Evolutionary conservation across 2,888 invertebrate genomes (phyloP), one percentile per base, ranked within the genome.

Genomic region (Mesorhabditis belari): DNA sequence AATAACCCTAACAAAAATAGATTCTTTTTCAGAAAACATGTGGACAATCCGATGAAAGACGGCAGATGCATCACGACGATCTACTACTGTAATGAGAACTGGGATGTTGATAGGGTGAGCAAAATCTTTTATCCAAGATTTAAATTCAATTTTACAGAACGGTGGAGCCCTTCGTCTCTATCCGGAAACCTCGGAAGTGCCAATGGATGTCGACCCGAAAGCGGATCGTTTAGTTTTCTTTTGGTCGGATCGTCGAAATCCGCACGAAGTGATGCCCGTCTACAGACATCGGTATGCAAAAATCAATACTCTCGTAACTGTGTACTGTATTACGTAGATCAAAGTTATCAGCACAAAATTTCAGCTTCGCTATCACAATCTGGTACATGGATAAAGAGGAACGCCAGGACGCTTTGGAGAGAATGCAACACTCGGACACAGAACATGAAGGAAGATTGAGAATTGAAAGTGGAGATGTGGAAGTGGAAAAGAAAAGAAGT

Each of bases 41-140:
- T 96, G 50, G 96, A 96, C 84, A 96, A 96, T 85, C 95, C 96
- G 5, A 92, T 92, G 83, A 87, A 88, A 78, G 96, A 96, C 83
- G 96, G 96, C 21, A 87, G 96, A 69, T 92, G 93, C 81, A 91
- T 96, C 80, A 96, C 96, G 5, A 90, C 92, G 67, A 96, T 96
- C 79, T 96, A 96, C 84, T 96, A 96, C 85, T 87, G 95, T 78
- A 96, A 96, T 84, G 87, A 89, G 80, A 87, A 92, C 84, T 96
- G 95, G 95, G 64, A 76, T 23, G 63, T 71, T 55, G 54, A 63
- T 12, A 63, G 60, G 58, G 62, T 68, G 25, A 23, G 2, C 27
- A 25, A 17, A 17, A 55, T 25, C 23, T 17, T 55, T 17, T 25
- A 2, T 2, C 25, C 21, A 26, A 55, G 25, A 57, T 55, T 17